Evolutionary conservation across 2,888 invertebrate species (phyloP).

Genomic region (Mactromeris polynyma): DNA sequence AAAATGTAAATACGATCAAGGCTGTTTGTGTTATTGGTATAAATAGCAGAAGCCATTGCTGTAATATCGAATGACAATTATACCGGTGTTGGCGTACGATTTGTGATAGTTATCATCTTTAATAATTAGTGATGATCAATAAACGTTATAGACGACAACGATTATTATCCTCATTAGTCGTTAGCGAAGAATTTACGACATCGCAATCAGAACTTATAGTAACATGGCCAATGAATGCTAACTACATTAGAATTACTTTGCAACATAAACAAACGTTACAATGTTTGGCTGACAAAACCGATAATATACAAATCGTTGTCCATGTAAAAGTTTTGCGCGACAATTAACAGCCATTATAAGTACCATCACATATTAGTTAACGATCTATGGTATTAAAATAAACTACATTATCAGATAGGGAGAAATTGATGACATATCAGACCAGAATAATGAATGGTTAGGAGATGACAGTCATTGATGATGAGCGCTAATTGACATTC

Average conservation of each 20-base stretch:
- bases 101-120: background rate
- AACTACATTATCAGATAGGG: too few species aligned
- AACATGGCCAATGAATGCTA: background rate
- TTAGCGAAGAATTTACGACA: background rate
- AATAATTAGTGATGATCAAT: conserved; percentile 9
- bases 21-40: background rate
- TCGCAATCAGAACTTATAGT: background rate
- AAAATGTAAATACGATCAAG: background rate
- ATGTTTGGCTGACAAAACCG: background rate
- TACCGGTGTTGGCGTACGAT: background rate
- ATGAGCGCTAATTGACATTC: background rate
- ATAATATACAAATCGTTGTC: background rate
- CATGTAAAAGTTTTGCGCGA: background rate
- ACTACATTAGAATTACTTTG: background rate
- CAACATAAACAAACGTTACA: background rate
- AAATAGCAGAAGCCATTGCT: background rate
- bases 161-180: conserved; percentile 17
- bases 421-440: too few species aligned
- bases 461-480: background rate
- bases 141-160: conserved; percentile 15
- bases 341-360: background rate
- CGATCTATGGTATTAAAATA: too few species aligned
- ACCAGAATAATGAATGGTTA: too few species aligned
- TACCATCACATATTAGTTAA: background rate
- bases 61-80: conserved; percentile 9